A percentile compares a stretch with the other conserved stretches of the same genome.
These are phyloP conservation scores for Syrmaticus mikado DNA, from an alignment of 2,113 vertebrate species.

Conservation along the genomic window DNA sequence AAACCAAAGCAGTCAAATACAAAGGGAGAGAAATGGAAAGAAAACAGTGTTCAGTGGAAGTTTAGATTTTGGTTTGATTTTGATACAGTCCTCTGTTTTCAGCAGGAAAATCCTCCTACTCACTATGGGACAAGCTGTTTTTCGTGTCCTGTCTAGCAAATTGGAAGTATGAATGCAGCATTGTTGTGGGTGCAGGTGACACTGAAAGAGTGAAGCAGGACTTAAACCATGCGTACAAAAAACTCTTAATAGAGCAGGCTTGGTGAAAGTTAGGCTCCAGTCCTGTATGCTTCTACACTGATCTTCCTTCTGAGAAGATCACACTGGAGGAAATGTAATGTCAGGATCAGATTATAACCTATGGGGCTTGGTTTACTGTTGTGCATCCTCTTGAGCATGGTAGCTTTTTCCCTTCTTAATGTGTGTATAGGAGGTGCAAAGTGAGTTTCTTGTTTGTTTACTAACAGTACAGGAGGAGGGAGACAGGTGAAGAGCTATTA, in stretches of 20 bases:
- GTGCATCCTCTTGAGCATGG: not conserved
- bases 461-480: not conserved
- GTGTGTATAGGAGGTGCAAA: not conserved
- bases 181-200: not conserved
- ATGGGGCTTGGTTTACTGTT: not conserved
- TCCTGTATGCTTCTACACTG: not conserved
- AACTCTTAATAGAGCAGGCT: not conserved
- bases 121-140: not conserved
- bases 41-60: fast-evolving
- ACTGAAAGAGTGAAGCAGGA: not conserved
- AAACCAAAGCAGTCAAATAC: not conserved
- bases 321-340: not conserved
- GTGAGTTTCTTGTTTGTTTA: not conserved
- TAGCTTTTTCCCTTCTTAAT: not conserved
- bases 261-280: not conserved
- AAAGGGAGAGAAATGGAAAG: not conserved
- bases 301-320: not conserved
- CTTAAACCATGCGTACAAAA: not conserved
- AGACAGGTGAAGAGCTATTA: not conserved
- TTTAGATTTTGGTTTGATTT: not conserved
- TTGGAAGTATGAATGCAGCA: slow-evolving; percentile 1
- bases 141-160: not conserved
- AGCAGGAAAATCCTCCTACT: not conserved
- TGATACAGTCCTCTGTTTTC: not conserved
- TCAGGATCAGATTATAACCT: not conserved